Conservation (phyloP, 1,140 invertebrate species). For the Ips typographus region DNA sequence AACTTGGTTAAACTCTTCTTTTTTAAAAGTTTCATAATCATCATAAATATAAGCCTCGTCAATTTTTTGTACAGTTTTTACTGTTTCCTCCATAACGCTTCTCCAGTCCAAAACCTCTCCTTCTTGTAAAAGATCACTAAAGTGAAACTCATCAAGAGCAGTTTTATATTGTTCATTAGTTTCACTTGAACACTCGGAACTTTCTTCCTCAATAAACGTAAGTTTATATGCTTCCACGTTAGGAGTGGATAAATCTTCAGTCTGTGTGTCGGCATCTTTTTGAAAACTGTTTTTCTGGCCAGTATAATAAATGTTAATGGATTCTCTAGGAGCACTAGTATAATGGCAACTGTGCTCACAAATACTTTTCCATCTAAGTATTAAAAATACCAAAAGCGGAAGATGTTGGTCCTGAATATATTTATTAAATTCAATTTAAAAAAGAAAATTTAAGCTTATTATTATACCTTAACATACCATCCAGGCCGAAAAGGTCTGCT, state of each 20-base stretch:
- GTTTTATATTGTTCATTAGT: not conserved
- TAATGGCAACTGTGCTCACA: not conserved
- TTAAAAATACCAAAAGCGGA: not conserved
- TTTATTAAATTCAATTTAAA: not conserved
- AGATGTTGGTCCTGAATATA: not conserved
- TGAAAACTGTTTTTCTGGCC: too few species aligned
- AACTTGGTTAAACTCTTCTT: slow-evolving; percentile 37
- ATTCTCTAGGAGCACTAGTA: too few species aligned
- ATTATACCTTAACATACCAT: slow-evolving; percentile 23
- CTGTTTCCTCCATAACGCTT: slow-evolving; percentile 28
- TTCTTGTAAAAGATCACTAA: not conserved
- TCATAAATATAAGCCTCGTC: slow-evolving; percentile 39
- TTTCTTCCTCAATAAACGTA: not conserved
- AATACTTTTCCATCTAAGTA: not conserved
- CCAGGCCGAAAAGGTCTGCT: slow-evolving; percentile 36
- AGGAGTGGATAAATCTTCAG: too few species aligned
- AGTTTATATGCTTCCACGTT: not conserved
- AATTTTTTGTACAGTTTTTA: slow-evolving; percentile 25
- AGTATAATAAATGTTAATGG: too few species aligned
- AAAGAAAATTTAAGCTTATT: not conserved
- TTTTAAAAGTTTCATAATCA: slow-evolving; percentile 37
- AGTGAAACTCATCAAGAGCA: not conserved
- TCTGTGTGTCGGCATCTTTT: too few species aligned
- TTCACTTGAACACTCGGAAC: not conserved
- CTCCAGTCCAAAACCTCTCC: slow-evolving; percentile 21